These are phyloP conservation scores for Tauraco hartlaubi DNA, from an alignment of 2,797 vertebrate species.

Conservation along the genomic window DNA sequence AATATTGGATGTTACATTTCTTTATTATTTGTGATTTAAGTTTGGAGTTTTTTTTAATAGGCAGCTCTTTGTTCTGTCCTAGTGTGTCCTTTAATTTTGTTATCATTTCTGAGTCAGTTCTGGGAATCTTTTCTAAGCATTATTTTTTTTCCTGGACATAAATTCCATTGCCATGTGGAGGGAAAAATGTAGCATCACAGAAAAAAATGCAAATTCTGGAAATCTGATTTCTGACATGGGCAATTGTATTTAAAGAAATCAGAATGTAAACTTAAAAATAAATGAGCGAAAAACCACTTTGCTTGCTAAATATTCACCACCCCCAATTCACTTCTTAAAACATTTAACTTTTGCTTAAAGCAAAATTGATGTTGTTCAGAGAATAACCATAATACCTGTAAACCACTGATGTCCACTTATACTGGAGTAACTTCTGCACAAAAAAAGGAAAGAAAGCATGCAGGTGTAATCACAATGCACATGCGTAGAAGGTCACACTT, in stretches of 20 bases:
- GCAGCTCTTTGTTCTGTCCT: neutral
- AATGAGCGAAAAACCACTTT: neutral
- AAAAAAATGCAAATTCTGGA: neutral
- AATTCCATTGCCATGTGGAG: neutral
- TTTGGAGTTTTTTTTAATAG: too few relatives aligned
- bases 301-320: neutral
- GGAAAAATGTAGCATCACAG: neutral
- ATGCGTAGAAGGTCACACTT: neutral
- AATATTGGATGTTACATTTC: neutral
- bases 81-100: neutral
- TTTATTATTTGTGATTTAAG: neutral
- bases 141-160: neutral
- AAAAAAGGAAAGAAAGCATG: neutral
- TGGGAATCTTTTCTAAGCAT: neutral
- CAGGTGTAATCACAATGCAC: neutral
- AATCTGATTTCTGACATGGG: neutral
- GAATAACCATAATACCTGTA: neutral
- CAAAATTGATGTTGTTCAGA: neutral
- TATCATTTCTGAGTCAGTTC: neutral
- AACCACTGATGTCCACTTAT: fast-evolving
- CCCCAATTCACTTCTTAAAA: neutral
- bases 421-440: neutral
- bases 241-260: neutral
- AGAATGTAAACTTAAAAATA: neutral
- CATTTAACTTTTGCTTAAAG: neutral